These are phyloP conservation scores for Natator depressus DNA, from an alignment of 2,113 vertebrate genomes.

Conservation along the genomic window DNA sequence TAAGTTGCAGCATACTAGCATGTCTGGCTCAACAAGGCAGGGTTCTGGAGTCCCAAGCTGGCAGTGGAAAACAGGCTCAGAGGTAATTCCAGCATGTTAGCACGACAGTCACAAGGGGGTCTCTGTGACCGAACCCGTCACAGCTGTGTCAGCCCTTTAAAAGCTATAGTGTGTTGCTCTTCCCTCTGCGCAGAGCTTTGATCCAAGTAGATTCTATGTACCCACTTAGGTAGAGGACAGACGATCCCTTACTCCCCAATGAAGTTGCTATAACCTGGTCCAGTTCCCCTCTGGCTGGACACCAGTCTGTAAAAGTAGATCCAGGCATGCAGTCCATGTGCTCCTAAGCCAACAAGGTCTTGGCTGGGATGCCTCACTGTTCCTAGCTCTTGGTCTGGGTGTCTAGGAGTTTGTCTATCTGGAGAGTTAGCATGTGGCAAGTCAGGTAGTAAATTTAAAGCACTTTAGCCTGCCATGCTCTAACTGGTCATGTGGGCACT, in stretches of 20 bases:
- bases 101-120: too few species aligned
- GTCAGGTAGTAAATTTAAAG: too few species aligned
- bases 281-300: fast-evolving
- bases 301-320: background rate
- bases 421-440: too few species aligned
- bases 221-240: background rate
- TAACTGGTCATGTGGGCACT: too few species aligned
- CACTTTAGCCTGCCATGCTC: too few species aligned
- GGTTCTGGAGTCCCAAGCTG: too few species aligned
- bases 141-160: background rate
- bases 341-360: background rate
- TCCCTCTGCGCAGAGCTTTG: background rate
- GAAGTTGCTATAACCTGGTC: fast-evolving
- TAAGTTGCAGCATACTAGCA: too few species aligned
- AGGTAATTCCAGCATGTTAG: too few species aligned
- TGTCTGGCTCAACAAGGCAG: too few species aligned
- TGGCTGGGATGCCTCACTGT: background rate
- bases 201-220: background rate
- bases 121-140: too few species aligned
- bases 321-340: background rate
- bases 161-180: background rate
- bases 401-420: background rate
- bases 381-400: background rate
- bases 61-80: too few species aligned
- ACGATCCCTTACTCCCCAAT: background rate